These are phyloP conservation scores for Danionella cerebrum DNA, from an alignment of 2,113 vertebrate species.

Conservation along the genomic window DNA sequence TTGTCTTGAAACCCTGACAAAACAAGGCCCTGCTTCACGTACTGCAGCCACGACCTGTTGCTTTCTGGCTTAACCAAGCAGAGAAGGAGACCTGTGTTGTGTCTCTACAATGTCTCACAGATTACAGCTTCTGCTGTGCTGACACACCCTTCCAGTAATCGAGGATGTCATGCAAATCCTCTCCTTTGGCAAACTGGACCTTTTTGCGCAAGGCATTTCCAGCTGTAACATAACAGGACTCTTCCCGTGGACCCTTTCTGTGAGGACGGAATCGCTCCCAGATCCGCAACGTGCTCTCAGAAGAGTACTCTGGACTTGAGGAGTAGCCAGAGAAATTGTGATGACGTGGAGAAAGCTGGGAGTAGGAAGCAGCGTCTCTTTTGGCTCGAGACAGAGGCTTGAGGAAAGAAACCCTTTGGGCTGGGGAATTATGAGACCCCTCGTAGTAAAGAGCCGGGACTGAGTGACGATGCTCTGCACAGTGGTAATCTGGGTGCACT, in stretches of 20 bases:
- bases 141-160: conserved; percentile 99
- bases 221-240: conserved; percentile 93
- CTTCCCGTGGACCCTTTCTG: conserved; percentile 87
- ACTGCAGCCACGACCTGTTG: conserved; percentile 26
- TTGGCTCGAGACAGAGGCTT: conserved; percentile 92
- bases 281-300: conserved; percentile 95
- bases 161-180: conserved; percentile 98
- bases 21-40: conserved; percentile 13
- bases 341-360: conserved; percentile 91
- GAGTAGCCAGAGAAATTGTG: conserved; percentile 96
- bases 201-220: conserved; percentile 97
- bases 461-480: conserved; percentile 97
- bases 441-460: conserved; percentile 75
- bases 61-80: conserved; percentile 34
- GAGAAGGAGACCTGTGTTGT: conserved; percentile 37
- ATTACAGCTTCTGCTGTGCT: conserved; percentile 97
- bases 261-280: conserved; percentile 99
- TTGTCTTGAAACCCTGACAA: conserved; percentile 26
- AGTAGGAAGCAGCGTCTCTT: conserved; percentile 91
- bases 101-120: conserved; percentile 31
- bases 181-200: conserved; percentile 98
- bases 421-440: conserved; percentile 80
- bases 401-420: conserved; percentile 89
- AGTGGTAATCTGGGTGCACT: conserved; percentile 93
- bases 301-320: conserved; percentile 95